Conservation (phyloP, 2,888 invertebrate genomes). For the Eupelmus urozonus region DNA sequence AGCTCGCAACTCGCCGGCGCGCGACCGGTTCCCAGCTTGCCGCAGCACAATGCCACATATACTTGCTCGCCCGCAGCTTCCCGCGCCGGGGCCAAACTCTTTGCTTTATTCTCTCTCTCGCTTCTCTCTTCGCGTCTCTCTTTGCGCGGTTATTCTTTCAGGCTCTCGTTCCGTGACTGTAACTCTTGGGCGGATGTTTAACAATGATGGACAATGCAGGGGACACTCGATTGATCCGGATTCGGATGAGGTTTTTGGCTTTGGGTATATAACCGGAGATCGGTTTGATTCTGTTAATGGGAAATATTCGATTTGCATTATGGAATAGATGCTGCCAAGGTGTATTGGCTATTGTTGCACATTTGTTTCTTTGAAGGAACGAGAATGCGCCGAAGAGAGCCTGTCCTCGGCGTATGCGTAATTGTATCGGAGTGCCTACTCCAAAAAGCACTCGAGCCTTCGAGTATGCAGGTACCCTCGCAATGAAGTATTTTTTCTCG, state of each 20-base stretch:
- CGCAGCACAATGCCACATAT: slow-evolving; percentile 48
- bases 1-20: slow-evolving; percentile 22
- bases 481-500: slow-evolving; percentile 1
- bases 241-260: too few relatives aligned
- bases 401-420: too few relatives aligned
- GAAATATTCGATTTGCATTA: too few relatives aligned
- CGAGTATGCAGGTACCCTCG: background rate
- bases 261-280: too few relatives aligned
- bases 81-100: slow-evolving; percentile 9
- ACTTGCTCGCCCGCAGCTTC: slow-evolving; percentile 33
- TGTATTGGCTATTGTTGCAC: too few relatives aligned
- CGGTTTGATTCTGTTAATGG: too few relatives aligned
- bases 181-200: background rate
- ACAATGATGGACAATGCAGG: slow-evolving; percentile 8
- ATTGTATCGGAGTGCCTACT: slow-evolving; percentile 1
- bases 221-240: too few relatives aligned
- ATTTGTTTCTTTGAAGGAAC: background rate
- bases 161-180: background rate
- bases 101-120: slow-evolving; percentile 7
- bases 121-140: background rate
- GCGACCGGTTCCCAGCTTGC: slow-evolving; percentile 64
- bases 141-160: background rate
- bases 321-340: background rate
- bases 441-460: background rate
- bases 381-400: too few relatives aligned